These are phyloP conservation scores for Drosophila ambigua DNA, from an alignment of 1,140 invertebrate genomes.

Conservation along the genomic window DNA sequence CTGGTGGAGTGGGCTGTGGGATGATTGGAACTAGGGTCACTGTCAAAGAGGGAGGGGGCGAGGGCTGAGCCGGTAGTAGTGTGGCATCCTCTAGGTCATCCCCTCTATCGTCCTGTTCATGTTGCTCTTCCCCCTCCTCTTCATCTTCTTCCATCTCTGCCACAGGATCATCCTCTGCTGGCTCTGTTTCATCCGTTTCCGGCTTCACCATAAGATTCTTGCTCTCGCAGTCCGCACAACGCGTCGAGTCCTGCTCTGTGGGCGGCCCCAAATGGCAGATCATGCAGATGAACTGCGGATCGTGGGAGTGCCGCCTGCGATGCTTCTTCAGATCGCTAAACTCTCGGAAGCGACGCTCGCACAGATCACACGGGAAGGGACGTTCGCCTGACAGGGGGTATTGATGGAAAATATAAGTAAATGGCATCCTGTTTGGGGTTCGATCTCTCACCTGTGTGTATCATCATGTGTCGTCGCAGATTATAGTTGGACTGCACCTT, in stretches of 20 bases:
- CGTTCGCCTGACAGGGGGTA: constrained; percentile 67
- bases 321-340: constrained; percentile 85
- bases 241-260: constrained; percentile 69
- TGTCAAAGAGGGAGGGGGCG: constrained; percentile 28
- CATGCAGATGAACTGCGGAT: constrained; percentile 87
- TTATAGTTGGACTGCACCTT: constrained; percentile 83
- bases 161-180: constrained; percentile 10
- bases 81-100: constrained; percentile 11
- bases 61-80: background rate
- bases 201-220: constrained; percentile 66
- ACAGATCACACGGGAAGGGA: constrained; percentile 84
- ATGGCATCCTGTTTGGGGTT: no score
- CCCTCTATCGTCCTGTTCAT: constrained; percentile 10
- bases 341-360: constrained; percentile 86
- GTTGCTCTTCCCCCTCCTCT: constrained; percentile 9
- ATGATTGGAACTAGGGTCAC: constrained; percentile 49
- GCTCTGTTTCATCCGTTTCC: constrained; percentile 11
- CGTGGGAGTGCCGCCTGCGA: constrained; percentile 85
- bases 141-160: constrained; percentile 2
- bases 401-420: background rate
- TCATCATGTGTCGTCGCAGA: constrained; percentile 81
- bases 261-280: constrained; percentile 66
- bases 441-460: constrained; percentile 70
- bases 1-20: background rate
- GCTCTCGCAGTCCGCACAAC: constrained; percentile 69